Base-by-base conservation (phyloP, 2,797 vertebrate species). In the Rachycentron canadum region DNA sequence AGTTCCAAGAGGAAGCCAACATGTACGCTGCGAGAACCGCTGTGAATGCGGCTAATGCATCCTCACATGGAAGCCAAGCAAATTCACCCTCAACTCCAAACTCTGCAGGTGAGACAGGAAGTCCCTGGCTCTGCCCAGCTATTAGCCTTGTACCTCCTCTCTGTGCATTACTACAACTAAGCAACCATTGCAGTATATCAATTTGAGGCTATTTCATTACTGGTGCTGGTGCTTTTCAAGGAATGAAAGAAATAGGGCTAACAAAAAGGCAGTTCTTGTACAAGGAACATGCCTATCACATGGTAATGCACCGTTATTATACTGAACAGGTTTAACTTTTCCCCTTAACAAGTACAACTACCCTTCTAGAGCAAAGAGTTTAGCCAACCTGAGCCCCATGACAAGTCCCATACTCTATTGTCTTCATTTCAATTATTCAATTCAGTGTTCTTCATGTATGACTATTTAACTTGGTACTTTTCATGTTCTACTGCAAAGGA, bases 1-100 rank as follows among this genome's bases (percentile, higher is more conserved):
- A 99, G 96, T 99, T 99, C 95, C 98, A 99, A 95, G 97, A 99
- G 94, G 98, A 99, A 96, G 98, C 98, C 96, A 99, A 99, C 96
- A 99, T 99, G 97, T 99, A 99, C 93, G 98, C 98, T 91, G 98
- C 98, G 94, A 98, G 97, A 96, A 99, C 98, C 74, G 98, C 98
- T 91, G 98, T 99, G 91, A 99, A 93, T 83, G 98, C 98, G 82
- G 96, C 98, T 95, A 99, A 96, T 91, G 98, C 97, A 92, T 99
- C 98, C 92, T 97, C 98, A 94, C 98, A 99, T 84, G 97, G 97
- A 95, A 99, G 98, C 95, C 98, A 98, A 96, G 98, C 98, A 93
- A 99, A 99, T 95, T 99, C 98, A 89, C 98, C 98, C 93, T 97
- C 98, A 93, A 99, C 98, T 95, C 98, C 98, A 93, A 99, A 99